phyloP scores from a whole-genome alignment of 64 coral and sea anemone genomes.

The Stichodactyla mertensii region DNA sequence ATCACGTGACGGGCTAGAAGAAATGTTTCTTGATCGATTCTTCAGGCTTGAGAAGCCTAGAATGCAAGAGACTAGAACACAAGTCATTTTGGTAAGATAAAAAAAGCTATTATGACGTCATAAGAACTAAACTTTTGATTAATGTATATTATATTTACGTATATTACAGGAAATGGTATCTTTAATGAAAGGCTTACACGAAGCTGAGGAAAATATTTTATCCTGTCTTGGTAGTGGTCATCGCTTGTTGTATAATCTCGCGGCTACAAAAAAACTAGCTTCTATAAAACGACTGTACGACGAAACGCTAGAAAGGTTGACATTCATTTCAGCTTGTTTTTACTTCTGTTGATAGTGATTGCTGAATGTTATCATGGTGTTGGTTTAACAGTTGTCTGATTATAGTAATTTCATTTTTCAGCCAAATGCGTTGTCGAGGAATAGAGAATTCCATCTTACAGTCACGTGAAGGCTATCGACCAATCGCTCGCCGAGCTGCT shows the following conservation, averaged over 20 bases:
- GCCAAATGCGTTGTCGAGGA: slow-evolving; percentile 71
- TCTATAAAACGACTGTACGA: slow-evolving; percentile 84
- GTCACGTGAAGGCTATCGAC: slow-evolving; percentile 98
- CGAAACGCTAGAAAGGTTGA: slow-evolving; percentile 87
- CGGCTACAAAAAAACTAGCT: slow-evolving; percentile 81
- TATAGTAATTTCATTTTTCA: slow-evolving; percentile 18
- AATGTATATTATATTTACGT: background rate
- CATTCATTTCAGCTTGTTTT: no score
- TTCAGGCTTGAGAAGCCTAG: slow-evolving; percentile 88
- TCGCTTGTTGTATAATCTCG: slow-evolving; percentile 79
- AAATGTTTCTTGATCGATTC: slow-evolving; percentile 92
- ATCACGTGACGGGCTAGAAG: slow-evolving; percentile 95
- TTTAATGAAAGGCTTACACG: slow-evolving; percentile 67
- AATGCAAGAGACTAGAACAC: slow-evolving; percentile 87
- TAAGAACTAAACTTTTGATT: background rate
- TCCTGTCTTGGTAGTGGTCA: slow-evolving; percentile 67
- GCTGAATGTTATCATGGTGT: no score
- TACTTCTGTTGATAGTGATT: no score
- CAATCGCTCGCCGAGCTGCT: slow-evolving; percentile 96
- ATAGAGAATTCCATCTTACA: slow-evolving; percentile 91
- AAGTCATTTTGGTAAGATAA: slow-evolving; percentile 46
- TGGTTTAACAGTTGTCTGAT: no score
- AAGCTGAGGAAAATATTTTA: slow-evolving; percentile 82
- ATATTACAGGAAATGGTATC: slow-evolving; percentile 79
- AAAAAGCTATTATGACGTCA: background rate